Base-by-base conservation (phyloP, 1,140 invertebrate species). In the Cydia amplana region DNA sequence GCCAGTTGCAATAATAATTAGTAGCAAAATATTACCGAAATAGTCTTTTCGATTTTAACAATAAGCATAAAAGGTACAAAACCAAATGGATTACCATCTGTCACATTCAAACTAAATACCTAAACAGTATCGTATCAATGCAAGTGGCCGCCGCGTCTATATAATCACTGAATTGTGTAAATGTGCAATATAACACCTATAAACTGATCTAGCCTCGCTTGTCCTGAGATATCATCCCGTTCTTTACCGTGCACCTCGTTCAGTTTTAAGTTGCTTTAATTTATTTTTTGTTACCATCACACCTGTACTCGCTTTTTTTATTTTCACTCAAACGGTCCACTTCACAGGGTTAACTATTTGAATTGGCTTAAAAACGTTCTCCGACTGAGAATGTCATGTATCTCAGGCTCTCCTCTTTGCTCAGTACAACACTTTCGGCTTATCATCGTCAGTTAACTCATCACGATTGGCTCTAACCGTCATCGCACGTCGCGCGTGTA, bases 401-500 rank as follows among this genome's bases (percentile, higher is more conserved):
- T 94, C 95, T 96, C 95, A 96, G 96, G 95, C 95, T 96, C 96
- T 96, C 96, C 96, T 96, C 96, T 96, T 96, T 96, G 96, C 96
- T 96, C 94, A 94, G 94, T 85, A 85, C 84, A 85, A 87, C 87
- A 90, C 89, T 91, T 85, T 91, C 85, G 90, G 89, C 90, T 91
- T 92, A 85, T 87, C 89, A 91, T 90, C 88, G 83, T 82, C 87
- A 91, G 87, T 90, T 91, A 93, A 91, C 89, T 90, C 90, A 91
- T 92, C 88, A 87, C 85, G 79, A 92, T 92, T 92, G 91, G 91
- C 91, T 92, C 91, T 92, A 92, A 92, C 91, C 87, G 85, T 86
- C 82, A 88, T 87, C 86, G 43, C 63, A 36, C 46, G 60, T 60
- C 80, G 79, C 85, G 83, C 75, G 75, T 80, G 75, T 74, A 75